Evolutionary conservation across 1,140 invertebrate genomes (phyloP).

Genomic region (Drosophila biarmipes): DNA sequence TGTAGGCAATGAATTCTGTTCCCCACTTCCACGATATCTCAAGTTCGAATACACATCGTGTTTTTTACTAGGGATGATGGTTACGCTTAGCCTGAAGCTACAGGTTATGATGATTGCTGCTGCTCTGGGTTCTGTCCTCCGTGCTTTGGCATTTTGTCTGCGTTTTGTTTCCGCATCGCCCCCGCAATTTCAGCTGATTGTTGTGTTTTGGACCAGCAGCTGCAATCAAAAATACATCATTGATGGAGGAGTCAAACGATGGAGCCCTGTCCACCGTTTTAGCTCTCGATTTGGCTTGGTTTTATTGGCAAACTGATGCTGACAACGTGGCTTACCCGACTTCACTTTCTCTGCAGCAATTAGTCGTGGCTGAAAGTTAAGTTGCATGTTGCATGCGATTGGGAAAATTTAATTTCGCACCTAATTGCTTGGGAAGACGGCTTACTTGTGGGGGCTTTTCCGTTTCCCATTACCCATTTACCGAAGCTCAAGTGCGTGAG

Average conservation of each 20-base stretch:
- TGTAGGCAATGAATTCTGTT: background rate
- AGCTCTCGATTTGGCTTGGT: constrained; percentile 19
- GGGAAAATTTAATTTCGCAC: constrained; percentile 73
- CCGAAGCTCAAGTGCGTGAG: constrained; percentile 8
- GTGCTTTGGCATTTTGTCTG: constrained; percentile 58
- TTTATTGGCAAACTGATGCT: constrained; percentile 57
- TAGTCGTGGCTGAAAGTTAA: constrained; percentile 54
- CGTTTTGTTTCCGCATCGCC: constrained; percentile 60
- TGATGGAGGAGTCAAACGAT: constrained; percentile 15
- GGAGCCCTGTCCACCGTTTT: constrained; percentile 7
- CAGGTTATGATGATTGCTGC: constrained; percentile 73
- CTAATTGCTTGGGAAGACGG: constrained; percentile 64
- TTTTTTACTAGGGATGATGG: constrained; percentile 5
- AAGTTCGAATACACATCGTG: background rate
- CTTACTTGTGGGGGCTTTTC: constrained; percentile 43
- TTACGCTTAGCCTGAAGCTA: constrained; percentile 69
- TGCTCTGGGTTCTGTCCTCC: constrained; percentile 37
- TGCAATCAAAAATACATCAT: constrained; percentile 78
- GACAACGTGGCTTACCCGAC: constrained; percentile 60
- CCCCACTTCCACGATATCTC: background rate
- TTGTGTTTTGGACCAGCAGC: constrained; percentile 49
- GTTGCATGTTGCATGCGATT: constrained; percentile 72
- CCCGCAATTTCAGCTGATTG: constrained; percentile 70
- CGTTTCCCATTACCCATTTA: background rate
- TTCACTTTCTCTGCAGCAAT: constrained; percentile 63